Percentiles rank a stretch among this genome's conserved stretches.
These are phyloP conservation scores for Recurvirostra avosetta DNA, from an alignment of 2,113 vertebrate species.

Conservation along the genomic window DNA sequence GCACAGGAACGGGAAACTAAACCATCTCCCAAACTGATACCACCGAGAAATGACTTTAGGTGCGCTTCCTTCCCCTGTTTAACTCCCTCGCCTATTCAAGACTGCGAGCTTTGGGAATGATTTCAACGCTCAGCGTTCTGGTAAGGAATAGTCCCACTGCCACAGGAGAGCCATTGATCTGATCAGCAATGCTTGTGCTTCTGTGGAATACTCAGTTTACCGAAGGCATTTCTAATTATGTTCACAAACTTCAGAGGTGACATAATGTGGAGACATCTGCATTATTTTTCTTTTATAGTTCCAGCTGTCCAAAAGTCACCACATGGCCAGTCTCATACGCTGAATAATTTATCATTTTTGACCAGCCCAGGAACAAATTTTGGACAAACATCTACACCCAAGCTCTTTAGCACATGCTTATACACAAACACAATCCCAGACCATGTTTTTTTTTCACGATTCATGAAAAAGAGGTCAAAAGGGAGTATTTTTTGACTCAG, in stretches of 20 bases:
- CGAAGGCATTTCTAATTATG: neutral
- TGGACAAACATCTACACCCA: neutral
- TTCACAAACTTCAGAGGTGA: neutral
- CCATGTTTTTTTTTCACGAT: neutral
- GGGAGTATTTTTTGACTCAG: neutral
- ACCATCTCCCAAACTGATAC: no score
- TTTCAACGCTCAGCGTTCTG: accelerated
- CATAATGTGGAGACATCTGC: neutral
- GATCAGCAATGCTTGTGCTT: neutral
- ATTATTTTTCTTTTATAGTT: neutral
- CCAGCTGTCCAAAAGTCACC: neutral
- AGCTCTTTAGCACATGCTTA: neutral
- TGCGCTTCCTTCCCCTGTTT: no score
- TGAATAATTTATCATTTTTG: neutral
- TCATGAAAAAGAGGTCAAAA: neutral
- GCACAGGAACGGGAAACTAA: no score
- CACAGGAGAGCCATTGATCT: neutral
- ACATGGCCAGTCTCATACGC: no score
- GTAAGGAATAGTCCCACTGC: neutral
- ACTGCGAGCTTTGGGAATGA: neutral
- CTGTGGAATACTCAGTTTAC: neutral
- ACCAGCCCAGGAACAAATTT: neutral
- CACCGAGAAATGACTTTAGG: no score
- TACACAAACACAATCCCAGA: neutral
- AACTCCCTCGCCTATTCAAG: neutral